Evolutionary conservation across 2,888 invertebrate species (phyloP).

Genomic region (Drosophila neutralis): DNA sequence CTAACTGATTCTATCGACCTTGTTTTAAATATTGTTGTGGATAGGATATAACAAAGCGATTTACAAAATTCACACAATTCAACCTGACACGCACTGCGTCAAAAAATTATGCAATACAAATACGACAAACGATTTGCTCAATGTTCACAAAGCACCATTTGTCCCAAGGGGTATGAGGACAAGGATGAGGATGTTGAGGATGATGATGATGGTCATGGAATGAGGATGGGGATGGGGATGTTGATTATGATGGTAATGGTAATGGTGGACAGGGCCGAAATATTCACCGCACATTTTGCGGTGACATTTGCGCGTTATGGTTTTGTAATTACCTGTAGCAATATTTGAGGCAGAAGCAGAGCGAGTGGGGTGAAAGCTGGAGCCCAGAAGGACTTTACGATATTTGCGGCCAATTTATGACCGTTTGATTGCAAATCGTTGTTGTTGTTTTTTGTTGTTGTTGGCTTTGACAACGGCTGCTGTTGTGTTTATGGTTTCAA

Average conservation of each 20-base stretch:
- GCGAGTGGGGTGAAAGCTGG: constrained; percentile 1
- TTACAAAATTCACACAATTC: constrained; percentile 49
- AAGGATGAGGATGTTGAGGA: constrained; percentile 3
- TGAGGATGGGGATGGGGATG: neutral
- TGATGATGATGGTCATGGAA: constrained; percentile 5
- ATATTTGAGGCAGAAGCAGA: constrained; percentile 13
- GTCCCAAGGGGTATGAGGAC: constrained; percentile 21
- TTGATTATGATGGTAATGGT: constrained; percentile 20
- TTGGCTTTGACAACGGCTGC: constrained; percentile 13
- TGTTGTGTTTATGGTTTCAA: constrained; percentile 54
- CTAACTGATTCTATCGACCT: neutral
- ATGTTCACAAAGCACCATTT: constrained; percentile 47
- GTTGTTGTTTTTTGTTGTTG: neutral
- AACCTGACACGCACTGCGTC: constrained; percentile 50
- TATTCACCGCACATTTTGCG: constrained; percentile 68
- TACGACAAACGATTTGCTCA: constrained; percentile 52
- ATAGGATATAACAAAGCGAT: constrained; percentile 44
- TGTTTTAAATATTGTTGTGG: neutral
- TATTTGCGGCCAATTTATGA: constrained; percentile 57
- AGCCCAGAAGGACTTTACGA: constrained; percentile 35
- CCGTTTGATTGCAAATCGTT: constrained; percentile 58
- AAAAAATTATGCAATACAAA: constrained; percentile 64
- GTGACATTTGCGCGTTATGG: constrained; percentile 75
- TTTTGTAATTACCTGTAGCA: constrained; percentile 73
- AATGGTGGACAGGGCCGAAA: constrained; percentile 28